Evolutionary conservation across 64 coral and sea anemone species (phyloP), one percentile per base, ranked within the genome.

Genomic region (Montipora cactus): DNA sequence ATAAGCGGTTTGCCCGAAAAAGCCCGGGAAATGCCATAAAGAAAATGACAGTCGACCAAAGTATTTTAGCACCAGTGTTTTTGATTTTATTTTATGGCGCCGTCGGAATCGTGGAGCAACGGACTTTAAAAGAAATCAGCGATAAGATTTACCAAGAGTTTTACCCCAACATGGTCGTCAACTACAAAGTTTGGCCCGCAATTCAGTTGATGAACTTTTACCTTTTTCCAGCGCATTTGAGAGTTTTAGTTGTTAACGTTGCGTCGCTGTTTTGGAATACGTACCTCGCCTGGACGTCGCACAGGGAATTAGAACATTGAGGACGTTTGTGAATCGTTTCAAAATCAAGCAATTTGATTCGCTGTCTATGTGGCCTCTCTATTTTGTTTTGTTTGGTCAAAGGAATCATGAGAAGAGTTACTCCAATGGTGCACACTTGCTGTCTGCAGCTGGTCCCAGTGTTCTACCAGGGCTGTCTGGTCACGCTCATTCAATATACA

Each of bases 201-300:
- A 88, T 96, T 44, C 97, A 98, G 68, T 74, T 91, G 14, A 50
- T 94, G 2, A 98, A 94, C 79, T 98, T 98, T 85, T 90, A 80
- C 49, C 77, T 98, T 14, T 49, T 98, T 50, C 97, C 94, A 25
- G 78, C 94, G 6, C 84, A 93, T 70, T 75, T 96, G 61, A 81
- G 97, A 28, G 83, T 98, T 8, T 70, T 81, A 67, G 84, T 98
- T 44, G 97, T 96, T 4, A 95, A 98, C 81, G 57, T 95, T 58
- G 84, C 87, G 10, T 95, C 97, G 13, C 19, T 98, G n/a, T 98
- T 98, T 68, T 98, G 97, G 97, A 98, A 98, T 76, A 92, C 94
- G 0, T 98, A 96, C 88, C 78, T 98, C 55, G 87, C 94, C 2
- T 98, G 97, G 97, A 93, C 81, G 21, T 89, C 94, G 0, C 93